Evolutionary conservation across 2,888 invertebrate genomes (phyloP), one percentile per base, ranked within the genome.

Genomic region (Achlya flavicornis): DNA sequence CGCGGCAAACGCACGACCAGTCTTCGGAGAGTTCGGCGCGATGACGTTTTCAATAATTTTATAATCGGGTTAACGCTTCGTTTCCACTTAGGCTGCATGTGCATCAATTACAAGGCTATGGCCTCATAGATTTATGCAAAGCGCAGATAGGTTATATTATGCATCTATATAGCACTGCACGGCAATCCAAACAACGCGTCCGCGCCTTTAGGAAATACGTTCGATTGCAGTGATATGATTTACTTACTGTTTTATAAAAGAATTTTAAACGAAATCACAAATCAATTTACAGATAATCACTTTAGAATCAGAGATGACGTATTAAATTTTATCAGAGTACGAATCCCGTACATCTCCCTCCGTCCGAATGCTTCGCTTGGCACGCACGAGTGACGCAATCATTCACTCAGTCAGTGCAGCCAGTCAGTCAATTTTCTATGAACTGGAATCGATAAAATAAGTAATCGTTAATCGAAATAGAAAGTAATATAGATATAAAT

Each of bases 61-160:
- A 75, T 90, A 92, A 92, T 92, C 86, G 76, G 85, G 85, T 91
- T 89, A 89, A 74, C 80, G 82, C 75, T 78, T 81, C 80, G 83
- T 80, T 82, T 85, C 82, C 80, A 86, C 84, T 84, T 84, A 73
- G 77, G 77, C 79, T 84, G 83, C 82, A 83, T 83, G 83, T 88
- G 86, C 86, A 88, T 84, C 86, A 88, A 86, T 87, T 84, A 87
- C 88, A 90, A 91, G 88, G 91, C 85, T 90, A 86, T 78, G 81
- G 81, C 87, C 83, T 86, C 86, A 86, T 83, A 88, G 88, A 89
- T 90, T 90, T 89, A 89, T 88, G 89, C 86, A 82, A 86, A 88
- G 81, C 86, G 85, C 80, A 87, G 81, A 88, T 90, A 93, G 93
- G 93, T 93, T 93, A 93, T 91, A 91, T 89, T 91, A 91, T 90